Base-by-base conservation (phyloP, 2,888 invertebrate species). In the Troides aeacus region DNA sequence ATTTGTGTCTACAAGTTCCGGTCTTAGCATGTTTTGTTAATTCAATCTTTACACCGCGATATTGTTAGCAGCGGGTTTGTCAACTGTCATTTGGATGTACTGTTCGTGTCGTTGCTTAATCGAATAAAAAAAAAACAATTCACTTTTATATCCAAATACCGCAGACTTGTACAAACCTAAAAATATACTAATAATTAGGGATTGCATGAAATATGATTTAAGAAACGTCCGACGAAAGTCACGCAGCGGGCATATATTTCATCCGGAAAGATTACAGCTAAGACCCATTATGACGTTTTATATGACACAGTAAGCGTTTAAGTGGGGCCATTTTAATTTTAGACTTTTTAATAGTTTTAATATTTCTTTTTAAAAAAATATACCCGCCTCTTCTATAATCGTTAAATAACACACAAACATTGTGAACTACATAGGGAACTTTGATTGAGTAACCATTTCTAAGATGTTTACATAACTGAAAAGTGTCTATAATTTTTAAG, bases 231-330 rank as follows among this genome's bases (percentile, higher is more conserved):
- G 74, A 75, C 71, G 73, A 84, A 83, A 87, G 89, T 84, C 89
- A 89, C 90, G 89, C 85, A 82, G 76, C 60, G 81, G 81, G 82
- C 71, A 76, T 72, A 88, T 89, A 87, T 82, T 81, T 89, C 84
- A 87, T 77, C 75, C 72, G 71, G 76, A 83, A 79, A 78, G 86
- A 86, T 87, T 84, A 84, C 72, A 71, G 71, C 71, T 77, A 79
- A 81, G 79, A 78, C 80, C 77, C 76, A 76, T 75, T 85, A 81
- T 85, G 88, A 85, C 84, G 78, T 69, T 76, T 72, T 75, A 72
- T 80, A 77, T 86, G 87, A 88, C 79, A 80, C 76, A 84, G 74
- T 77, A 74, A 70, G 69, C 68, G 69, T 64, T 78, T 72, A 56
- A 70, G 64, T 61, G 64, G 53, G 64, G 61, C 65, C 73, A 73